Evolutionary conservation across 1,140 invertebrate genomes (phyloP), one percentile per base, ranked within the genome.

Genomic region (Euwallacea similis): DNA sequence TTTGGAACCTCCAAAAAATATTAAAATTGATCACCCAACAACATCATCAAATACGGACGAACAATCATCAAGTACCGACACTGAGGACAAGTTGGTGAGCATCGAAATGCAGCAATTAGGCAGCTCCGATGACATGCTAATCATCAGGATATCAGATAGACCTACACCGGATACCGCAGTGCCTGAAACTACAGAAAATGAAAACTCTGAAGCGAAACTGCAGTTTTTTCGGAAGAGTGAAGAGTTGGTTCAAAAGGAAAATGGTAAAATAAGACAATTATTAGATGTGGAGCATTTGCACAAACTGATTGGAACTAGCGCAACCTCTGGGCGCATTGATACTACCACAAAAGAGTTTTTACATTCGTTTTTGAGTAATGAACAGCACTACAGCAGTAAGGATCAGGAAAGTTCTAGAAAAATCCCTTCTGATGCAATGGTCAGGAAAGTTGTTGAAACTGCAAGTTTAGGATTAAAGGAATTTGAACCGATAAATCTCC

Each of bases 191-290:
- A 10, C 7, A 21, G 65, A 46, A 58, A 11, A 8, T 44, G n/a
- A 13, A 42, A 56, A 6, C 13, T 56, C 41, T 15, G 46, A 42
- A 61, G 6, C 4, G 11, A 62, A n/a, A 43, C 53, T n/a, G 44
- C 54, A 59, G 46, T 69, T 69, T 69, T 69, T 69, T 69, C 67
- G 67, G 58, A 42, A 54, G 42, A 55, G 42, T 69, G 46, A 69
- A 69, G 15, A 69, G 15, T 7, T 69, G 67, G 67, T 43, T 61
- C 6, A 9, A 11, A 6, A 56, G 56, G 43, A 68, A 47, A 41
- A 21, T 41, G 46, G 50, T 47, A 53, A 59, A 60, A 41, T 50
- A 60, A 60, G 21, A 33, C 21, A 33, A 33, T 2, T 4, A 33
- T 4, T 4, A 33, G 4, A 33, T 4, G 21, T 33, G 4, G 21